phyloP scores from a whole-genome alignment of 2,113 vertebrate genomes.

The Holacanthus passer region DNA sequence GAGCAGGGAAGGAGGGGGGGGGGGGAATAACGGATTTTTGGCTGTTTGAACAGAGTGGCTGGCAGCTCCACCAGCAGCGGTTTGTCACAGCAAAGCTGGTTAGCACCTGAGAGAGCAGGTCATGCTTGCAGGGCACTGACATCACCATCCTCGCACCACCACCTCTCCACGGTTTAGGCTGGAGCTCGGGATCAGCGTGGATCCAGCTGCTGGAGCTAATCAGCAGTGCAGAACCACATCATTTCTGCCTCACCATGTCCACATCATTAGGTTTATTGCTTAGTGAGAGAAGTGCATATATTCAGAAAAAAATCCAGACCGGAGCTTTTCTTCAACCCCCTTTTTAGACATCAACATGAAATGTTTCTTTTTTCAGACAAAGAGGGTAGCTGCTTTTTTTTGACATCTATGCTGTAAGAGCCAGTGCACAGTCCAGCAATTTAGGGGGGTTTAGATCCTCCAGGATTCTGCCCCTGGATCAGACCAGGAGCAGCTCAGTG shows the following conservation, averaged over 20 bases:
- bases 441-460: neutral
- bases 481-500: constrained; percentile 19
- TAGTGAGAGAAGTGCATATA: constrained; percentile 78
- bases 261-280: constrained; percentile 78
- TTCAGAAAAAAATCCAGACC: constrained; percentile 48
- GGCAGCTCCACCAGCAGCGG: constrained; percentile 43
- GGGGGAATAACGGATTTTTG: neutral
- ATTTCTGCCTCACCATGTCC: constrained; percentile 4
- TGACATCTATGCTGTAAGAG: constrained; percentile 16
- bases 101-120: constrained; percentile 77
- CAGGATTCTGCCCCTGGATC: neutral
- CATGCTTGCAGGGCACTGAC: constrained; percentile 14
- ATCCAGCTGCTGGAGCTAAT: constrained; percentile 12
- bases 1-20: neutral
- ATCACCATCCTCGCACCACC: neutral
- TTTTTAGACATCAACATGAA: constrained; percentile 32
- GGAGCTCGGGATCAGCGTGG: neutral
- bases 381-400: constrained; percentile 18
- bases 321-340: constrained; percentile 7
- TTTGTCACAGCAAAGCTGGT: constrained; percentile 60
- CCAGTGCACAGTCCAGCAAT: constrained; percentile 13
- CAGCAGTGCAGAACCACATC: neutral
- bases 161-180: neutral
- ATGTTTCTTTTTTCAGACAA: constrained; percentile 3
- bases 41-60: constrained; percentile 7